Evolutionary conservation across 2,797 vertebrate species (phyloP), one percentile per base, ranked within the genome.

Genomic region (Harpagifer antarcticus): DNA sequence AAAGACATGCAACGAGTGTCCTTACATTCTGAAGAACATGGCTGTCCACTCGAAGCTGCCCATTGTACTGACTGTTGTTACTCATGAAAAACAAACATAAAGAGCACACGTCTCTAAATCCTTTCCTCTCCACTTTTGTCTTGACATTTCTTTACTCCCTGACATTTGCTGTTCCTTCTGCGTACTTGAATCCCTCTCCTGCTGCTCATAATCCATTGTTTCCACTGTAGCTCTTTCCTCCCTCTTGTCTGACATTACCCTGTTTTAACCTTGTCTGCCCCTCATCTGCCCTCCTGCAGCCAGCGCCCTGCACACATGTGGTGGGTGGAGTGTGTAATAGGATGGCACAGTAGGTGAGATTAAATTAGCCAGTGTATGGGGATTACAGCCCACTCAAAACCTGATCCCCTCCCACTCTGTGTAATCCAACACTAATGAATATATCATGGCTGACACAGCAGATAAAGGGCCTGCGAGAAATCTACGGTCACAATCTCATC

Each of bases 371-470:
- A 81, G 86, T 94, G 92, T 92, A 92, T 93, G 86, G 90, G 93
- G 94, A 95, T 95, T 94, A 95, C 88, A 91, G 86, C 88, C 89
- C 89, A 90, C 93, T 92, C 89, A 79, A 91, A 92, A 88, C 80
- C 89, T 87, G 92, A 94, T 94, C 91, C 83, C 87, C 89, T 92
- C 93, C 92, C 86, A 91, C 88, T 84, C 83, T 62, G 70, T 81
- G 88, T 94, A 95, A 95, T 95, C 93, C 94, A 91, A 84, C 80
- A 69, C 89, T 95, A 95, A 95, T 94, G 93, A 94, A 93, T 91
- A 86, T 88, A 93, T 93, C 91, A 91, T 74, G 88, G 86, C 91
- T 93, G 93, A 93, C 91, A 88, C 85, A 89, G 88, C 76, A 89
- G 91, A 91, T 89, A 86, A 84, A 85, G 74, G 40, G 76, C 63